These are phyloP conservation scores for Lampropteryx suffumata DNA, from an alignment of 2,888 invertebrate species.

Conservation along the genomic window DNA sequence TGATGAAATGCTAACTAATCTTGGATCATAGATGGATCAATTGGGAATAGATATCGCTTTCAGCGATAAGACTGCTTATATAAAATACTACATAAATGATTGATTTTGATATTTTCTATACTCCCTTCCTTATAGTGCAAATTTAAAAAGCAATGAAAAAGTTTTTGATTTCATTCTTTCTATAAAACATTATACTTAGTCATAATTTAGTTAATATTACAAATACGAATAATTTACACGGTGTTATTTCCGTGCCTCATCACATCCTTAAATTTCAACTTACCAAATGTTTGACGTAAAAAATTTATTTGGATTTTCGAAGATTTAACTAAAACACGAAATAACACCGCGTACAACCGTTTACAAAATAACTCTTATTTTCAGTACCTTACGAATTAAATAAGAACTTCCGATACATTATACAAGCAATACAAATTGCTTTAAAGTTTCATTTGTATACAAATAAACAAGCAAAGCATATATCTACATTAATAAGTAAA, in stretches of 20 bases:
- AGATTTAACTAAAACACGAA: too few species aligned
- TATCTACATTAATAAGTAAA: too few species aligned
- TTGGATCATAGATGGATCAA: too few species aligned
- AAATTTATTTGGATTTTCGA: too few species aligned
- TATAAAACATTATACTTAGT: conserved; percentile 7
- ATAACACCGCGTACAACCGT: background rate
- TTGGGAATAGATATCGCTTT: background rate
- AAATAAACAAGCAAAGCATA: too few species aligned
- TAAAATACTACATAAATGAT: too few species aligned
- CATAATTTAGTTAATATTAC: conserved; percentile 8
- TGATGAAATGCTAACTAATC: too few species aligned
- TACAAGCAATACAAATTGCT: conserved; percentile 5
- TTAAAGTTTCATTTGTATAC: too few species aligned
- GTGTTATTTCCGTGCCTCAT: background rate
- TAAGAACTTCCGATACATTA: conserved; percentile 14
- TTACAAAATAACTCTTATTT: conserved; percentile 6
- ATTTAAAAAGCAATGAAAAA: background rate
- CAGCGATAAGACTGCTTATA: background rate
- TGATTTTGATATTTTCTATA: too few species aligned
- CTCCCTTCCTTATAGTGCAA: background rate
- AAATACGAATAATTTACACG: too few species aligned
- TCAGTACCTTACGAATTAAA: conserved; percentile 16
- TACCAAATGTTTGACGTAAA: too few species aligned
- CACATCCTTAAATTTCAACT: background rate
- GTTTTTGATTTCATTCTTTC: background rate